phyloP scores from a whole-genome alignment of 2,797 vertebrate species.

The Neomorphus geoffroyi region DNA sequence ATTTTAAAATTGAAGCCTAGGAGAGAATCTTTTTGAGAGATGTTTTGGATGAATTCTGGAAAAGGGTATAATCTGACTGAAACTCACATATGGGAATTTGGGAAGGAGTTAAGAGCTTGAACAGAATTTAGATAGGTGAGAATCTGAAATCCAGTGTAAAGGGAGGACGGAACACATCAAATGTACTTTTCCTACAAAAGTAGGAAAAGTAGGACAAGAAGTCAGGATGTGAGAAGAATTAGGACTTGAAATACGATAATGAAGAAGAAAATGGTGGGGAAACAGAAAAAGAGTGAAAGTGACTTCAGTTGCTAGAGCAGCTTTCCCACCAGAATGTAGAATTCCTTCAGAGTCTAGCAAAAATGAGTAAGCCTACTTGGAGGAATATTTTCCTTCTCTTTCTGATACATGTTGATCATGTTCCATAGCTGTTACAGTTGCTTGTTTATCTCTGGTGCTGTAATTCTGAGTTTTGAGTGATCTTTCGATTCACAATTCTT shows the following conservation, averaged over 20 bases:
- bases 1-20: background rate
- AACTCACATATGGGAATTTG: background rate
- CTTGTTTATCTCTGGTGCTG: background rate
- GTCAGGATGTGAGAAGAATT: constrained; percentile 31
- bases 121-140: background rate
- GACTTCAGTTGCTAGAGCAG: constrained; percentile 13
- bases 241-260: background rate
- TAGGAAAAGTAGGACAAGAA: constrained; percentile 26
- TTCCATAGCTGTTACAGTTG: background rate
- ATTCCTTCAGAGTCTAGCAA: background rate
- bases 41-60: background rate
- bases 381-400: background rate
- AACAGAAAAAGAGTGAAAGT: background rate
- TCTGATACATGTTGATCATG: background rate
- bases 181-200: background rate
- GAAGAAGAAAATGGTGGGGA: background rate
- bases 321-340: background rate
- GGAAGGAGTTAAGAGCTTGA: background rate
- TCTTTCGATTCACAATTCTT: background rate
- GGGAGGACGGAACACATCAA: background rate
- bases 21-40: background rate
- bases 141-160: background rate
- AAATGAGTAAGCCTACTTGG: background rate
- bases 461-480: background rate
- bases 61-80: background rate